Evolutionary conservation across 1,140 invertebrate species (phyloP).

Genomic region (Nylanderia fulva): DNA sequence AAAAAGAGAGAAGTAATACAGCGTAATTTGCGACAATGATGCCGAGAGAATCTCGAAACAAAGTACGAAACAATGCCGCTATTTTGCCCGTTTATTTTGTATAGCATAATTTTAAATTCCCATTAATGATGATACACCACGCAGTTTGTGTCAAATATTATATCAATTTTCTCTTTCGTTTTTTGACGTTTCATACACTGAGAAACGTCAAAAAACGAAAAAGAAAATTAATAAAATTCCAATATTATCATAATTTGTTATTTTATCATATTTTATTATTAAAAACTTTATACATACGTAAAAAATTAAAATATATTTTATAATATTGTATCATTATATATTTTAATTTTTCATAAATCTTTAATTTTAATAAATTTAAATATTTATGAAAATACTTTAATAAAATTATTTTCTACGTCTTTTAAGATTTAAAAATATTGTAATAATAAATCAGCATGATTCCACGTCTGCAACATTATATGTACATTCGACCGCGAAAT

Average conservation of each 20-base stretch:
- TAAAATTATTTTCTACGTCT: neutral
- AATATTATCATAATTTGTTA: too few relatives aligned
- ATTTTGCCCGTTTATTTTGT: conserved; percentile 51
- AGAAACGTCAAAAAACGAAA: neutral
- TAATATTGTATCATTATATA: neutral
- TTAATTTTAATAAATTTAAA: neutral
- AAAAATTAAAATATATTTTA: too few relatives aligned
- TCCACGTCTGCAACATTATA: neutral
- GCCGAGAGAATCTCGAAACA: conserved; percentile 70
- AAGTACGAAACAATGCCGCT: conserved; percentile 73
- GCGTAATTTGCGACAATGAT: conserved; percentile 75
- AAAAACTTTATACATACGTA: too few relatives aligned
- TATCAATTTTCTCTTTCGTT: too few relatives aligned
- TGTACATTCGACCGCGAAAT: neutral
- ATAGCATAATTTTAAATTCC: conserved; percentile 17
- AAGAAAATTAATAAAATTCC: neutral
- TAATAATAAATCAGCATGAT: neutral
- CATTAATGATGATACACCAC: neutral
- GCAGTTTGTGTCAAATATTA: neutral
- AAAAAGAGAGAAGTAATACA: conserved; percentile 53
- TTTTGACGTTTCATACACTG: too few relatives aligned
- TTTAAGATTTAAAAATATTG: neutral
- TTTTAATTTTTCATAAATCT: neutral
- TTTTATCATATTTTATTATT: too few relatives aligned
- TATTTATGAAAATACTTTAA: too few relatives aligned